These are phyloP conservation scores for Crocidura indochinensis DNA, from an alignment of 2,797 vertebrate species.

Conservation along the genomic window DNA sequence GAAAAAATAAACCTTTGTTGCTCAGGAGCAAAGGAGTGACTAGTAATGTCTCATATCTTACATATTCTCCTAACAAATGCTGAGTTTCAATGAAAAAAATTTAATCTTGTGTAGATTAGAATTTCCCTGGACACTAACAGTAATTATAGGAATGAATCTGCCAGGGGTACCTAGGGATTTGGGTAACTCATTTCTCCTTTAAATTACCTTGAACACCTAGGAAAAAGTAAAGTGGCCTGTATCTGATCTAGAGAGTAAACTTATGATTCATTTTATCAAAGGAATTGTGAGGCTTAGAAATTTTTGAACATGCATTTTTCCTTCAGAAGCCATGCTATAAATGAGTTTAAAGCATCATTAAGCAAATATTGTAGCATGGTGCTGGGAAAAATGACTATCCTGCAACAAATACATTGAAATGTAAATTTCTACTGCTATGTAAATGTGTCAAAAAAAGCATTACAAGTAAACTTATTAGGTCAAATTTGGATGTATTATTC, in stretches of 20 bases:
- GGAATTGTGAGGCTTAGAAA: neutral
- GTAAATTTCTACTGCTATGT: neutral
- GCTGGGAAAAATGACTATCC: slow-evolving; percentile 61
- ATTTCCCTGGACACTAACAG: neutral
- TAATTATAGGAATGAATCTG: slow-evolving; percentile 28
- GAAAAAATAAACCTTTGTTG: neutral
- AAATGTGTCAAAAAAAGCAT: slow-evolving; percentile 43
- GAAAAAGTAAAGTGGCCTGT: neutral
- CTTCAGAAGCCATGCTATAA: slow-evolving; percentile 36
- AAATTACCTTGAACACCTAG: neutral
- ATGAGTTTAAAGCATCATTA: slow-evolving; percentile 76
- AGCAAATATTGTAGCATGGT: slow-evolving; percentile 65
- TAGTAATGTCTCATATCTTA: neutral
- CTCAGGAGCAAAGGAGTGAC: neutral
- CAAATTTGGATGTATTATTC: neutral
- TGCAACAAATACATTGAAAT: slow-evolving; percentile 38
- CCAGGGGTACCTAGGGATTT: neutral
- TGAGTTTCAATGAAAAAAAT: slow-evolving; percentile 1
- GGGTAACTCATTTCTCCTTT: neutral
- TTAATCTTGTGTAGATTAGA: neutral
- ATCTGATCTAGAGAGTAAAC: neutral
- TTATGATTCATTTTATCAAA: slow-evolving; percentile 57
- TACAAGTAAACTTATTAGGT: neutral
- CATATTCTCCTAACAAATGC: neutral
- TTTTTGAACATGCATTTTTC: slow-evolving; percentile 39